These are phyloP conservation scores for Misgurnus anguillicaudatus DNA, from an alignment of 2,113 vertebrate genomes.

Conservation along the genomic window DNA sequence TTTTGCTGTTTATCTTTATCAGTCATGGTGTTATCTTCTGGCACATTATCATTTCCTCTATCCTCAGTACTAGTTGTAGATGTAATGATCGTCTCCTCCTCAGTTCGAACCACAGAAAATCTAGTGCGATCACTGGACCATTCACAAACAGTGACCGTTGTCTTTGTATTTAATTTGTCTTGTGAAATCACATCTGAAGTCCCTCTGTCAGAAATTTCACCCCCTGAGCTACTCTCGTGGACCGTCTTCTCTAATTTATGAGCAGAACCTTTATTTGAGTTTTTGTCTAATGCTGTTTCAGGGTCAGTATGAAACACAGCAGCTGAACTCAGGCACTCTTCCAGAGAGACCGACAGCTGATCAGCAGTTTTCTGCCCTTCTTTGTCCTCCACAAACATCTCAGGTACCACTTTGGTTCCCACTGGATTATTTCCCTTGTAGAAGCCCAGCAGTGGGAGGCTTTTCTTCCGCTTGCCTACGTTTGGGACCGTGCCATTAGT, in stretches of 20 bases:
- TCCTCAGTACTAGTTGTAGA: background rate
- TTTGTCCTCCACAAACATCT: constrained; percentile 1
- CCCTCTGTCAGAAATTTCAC: background rate
- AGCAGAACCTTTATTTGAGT: background rate
- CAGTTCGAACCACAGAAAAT: constrained; percentile 57
- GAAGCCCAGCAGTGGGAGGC: constrained; percentile 58
- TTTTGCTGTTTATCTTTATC: constrained; percentile 55
- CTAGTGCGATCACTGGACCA: constrained; percentile 11
- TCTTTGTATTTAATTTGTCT: background rate
- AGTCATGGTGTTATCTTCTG: constrained; percentile 64
- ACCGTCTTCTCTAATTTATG: background rate
- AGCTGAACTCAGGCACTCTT: constrained; percentile 22
- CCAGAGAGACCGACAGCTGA: constrained; percentile 17
- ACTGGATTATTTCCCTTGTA: constrained; percentile 61
- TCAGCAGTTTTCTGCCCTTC: background rate
- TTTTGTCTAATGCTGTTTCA: constrained; percentile 17
- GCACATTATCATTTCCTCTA: constrained; percentile 54
- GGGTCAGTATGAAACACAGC: background rate
- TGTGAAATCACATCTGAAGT: background rate
- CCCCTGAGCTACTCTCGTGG: background rate
- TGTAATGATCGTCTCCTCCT: constrained; percentile 42
- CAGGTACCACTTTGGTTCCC: constrained; percentile 37
- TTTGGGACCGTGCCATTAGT: constrained; percentile 51
- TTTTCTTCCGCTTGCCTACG: constrained; percentile 61
- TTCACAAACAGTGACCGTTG: background rate